These are phyloP conservation scores for Leptinotarsa lineolata DNA, from an alignment of 1,140 invertebrate species.

Conservation along the genomic window DNA sequence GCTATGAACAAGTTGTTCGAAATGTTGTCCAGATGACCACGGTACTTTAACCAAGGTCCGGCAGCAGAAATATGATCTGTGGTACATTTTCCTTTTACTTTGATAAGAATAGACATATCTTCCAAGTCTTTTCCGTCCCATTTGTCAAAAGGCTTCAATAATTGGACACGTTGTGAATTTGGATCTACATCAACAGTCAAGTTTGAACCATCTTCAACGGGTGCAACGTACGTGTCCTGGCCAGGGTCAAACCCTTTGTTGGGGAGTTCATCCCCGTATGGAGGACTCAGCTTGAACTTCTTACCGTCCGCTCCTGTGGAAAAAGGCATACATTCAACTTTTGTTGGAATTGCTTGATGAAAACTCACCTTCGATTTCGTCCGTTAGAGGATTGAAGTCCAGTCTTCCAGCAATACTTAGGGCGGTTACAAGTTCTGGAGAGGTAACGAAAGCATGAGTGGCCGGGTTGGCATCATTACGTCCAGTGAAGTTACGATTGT, in stretches of 20 bases:
- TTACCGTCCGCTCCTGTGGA: conserved; percentile 71
- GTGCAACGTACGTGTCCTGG: conserved; percentile 92
- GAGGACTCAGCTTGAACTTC: conserved; percentile 90
- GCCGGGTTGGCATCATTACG: conserved; percentile 99
- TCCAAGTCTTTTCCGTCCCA: conserved; percentile 96
- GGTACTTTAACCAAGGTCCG: conserved; percentile 98
- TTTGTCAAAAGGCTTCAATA: conserved; percentile 91
- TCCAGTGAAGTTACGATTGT: conserved; percentile 98
- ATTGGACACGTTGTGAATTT: conserved; percentile 88
- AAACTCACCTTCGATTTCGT: conserved; percentile 72
- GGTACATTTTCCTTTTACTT: conserved; percentile 98
- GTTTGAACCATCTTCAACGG: conserved; percentile 71
- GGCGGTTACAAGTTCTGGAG: conserved; percentile 98
- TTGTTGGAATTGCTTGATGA: too few species aligned
- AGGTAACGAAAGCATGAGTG: conserved; percentile 98
- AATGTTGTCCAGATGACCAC: conserved; percentile 99
- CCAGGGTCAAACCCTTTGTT: conserved; percentile 94
- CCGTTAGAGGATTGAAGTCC: conserved; percentile 92
- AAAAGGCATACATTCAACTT: not conserved
- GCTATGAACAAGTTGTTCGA: conserved; percentile 99
- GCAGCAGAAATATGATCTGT: conserved; percentile 99
- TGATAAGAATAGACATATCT: conserved; percentile 92
- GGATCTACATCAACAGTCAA: conserved; percentile 74
- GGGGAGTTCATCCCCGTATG: conserved; percentile 93
- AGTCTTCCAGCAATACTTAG: conserved; percentile 88